These are phyloP conservation scores for Acrocephalus kingi DNA, from an alignment of 2,113 vertebrate species.

Conservation along the genomic window DNA sequence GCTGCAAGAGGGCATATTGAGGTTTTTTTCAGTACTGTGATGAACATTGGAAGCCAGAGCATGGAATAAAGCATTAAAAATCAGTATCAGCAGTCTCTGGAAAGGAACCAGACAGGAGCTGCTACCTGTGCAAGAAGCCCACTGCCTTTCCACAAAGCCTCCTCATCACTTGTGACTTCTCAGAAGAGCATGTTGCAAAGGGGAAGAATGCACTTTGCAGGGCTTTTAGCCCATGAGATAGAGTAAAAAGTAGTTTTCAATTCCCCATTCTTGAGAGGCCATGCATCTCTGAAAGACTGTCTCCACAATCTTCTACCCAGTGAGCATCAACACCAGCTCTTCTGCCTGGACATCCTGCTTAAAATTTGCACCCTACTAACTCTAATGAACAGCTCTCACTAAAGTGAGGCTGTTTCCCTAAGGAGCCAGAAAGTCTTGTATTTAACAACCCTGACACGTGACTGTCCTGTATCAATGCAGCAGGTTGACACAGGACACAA, in stretches of 20 bases:
- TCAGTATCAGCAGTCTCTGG: background rate
- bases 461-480: background rate
- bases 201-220: background rate
- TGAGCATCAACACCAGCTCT: background rate
- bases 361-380: background rate
- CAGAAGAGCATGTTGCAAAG: background rate
- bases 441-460: background rate
- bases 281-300: background rate
- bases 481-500: background rate
- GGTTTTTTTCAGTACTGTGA: background rate
- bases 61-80: background rate
- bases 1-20: background rate
- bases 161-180: background rate
- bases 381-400: background rate
- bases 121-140: background rate
- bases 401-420: background rate
- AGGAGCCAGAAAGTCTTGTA: background rate
- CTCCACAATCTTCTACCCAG: background rate
- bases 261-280: background rate
- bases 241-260: background rate
- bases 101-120: background rate
- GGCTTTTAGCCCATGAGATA: background rate
- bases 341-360: background rate
- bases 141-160: background rate
- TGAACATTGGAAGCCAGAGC: background rate